phyloP scores from a whole-genome alignment of 1,140 invertebrate species.

The Aphaenogaster rudis region DNA sequence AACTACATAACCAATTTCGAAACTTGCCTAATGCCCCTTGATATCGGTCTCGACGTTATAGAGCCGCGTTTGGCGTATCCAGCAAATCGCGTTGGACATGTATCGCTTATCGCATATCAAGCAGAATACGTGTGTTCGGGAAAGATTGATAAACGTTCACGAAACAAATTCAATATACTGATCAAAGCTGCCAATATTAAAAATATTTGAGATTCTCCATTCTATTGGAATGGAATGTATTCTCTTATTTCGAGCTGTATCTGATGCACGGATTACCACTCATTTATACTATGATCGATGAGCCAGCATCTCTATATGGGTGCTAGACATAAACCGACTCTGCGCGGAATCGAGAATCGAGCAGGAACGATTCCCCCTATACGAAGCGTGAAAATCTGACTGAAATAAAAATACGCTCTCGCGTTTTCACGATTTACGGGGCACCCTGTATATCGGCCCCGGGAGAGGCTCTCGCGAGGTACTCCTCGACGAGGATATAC shows the following conservation, averaged over 20 bases:
- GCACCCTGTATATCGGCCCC: slow-evolving; percentile 55
- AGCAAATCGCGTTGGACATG: slow-evolving; percentile 30
- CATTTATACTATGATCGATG: background rate
- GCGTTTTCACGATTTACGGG: slow-evolving; percentile 35
- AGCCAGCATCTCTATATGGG: background rate
- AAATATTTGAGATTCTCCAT: background rate
- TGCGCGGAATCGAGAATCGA: background rate
- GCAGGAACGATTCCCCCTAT: background rate
- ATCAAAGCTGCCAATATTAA: background rate
- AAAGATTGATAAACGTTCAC: background rate
- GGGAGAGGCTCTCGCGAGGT: slow-evolving; percentile 42
- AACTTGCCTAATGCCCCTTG: slow-evolving; percentile 56
- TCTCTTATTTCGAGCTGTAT: background rate
- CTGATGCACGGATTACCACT: background rate
- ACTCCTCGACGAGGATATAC: slow-evolving; percentile 52
- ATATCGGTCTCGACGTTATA: slow-evolving; percentile 19
- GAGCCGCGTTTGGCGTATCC: background rate
- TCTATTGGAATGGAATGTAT: background rate
- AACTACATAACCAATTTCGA: slow-evolving; percentile 54
- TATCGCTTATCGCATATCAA: slow-evolving; percentile 22
- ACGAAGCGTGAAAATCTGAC: slow-evolving; percentile 36
- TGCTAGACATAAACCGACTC: background rate
- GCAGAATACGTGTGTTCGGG: background rate
- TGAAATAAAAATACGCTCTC: slow-evolving; percentile 8
- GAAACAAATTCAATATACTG: background rate